phyloP scores from a whole-genome alignment of 2,888 invertebrate species.

The Thumatha senex region DNA sequence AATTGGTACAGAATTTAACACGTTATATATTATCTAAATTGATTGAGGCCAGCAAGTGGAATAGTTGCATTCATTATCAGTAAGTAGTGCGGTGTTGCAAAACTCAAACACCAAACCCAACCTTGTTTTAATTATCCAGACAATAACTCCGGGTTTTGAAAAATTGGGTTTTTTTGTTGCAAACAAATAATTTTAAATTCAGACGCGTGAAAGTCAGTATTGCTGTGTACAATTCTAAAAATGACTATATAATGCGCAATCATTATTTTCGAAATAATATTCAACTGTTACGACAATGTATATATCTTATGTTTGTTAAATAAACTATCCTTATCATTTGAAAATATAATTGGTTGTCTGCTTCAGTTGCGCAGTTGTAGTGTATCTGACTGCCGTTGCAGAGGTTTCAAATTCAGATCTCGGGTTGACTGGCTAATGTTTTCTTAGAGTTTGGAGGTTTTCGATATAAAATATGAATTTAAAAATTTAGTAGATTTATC shows the following conservation, averaged over 20 bases:
- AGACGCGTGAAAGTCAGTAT: slow-evolving; percentile 30
- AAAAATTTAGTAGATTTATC: too few species aligned
- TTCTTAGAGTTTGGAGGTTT: too few species aligned
- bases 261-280: slow-evolving; percentile 32
- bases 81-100: slow-evolving; percentile 47
- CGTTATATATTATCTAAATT: slow-evolving; percentile 58
- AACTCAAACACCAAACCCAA: slow-evolving; percentile 46
- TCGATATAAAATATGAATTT: too few species aligned
- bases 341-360: slow-evolving; percentile 23
- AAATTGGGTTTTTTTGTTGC: slow-evolving; percentile 12
- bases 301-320: slow-evolving; percentile 19
- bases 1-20: slow-evolving; percentile 54
- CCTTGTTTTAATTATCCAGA: slow-evolving; percentile 37
- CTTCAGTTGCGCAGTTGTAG: slow-evolving; percentile 13
- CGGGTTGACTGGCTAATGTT: too few species aligned
- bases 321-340: slow-evolving; percentile 7
- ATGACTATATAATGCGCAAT: slow-evolving; percentile 22
- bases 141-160: slow-evolving; percentile 28
- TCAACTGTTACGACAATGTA: slow-evolving; percentile 24
- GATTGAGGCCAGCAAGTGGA: slow-evolving; percentile 72
- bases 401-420: too few species aligned
- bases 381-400: too few species aligned
- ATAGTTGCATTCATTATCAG: slow-evolving; percentile 63
- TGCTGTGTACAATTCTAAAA: slow-evolving; percentile 27
- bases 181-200: slow-evolving; percentile 27